These are phyloP conservation scores for Antheraea yamamai DNA, from an alignment of 2,888 invertebrate species.

Conservation along the genomic window DNA sequence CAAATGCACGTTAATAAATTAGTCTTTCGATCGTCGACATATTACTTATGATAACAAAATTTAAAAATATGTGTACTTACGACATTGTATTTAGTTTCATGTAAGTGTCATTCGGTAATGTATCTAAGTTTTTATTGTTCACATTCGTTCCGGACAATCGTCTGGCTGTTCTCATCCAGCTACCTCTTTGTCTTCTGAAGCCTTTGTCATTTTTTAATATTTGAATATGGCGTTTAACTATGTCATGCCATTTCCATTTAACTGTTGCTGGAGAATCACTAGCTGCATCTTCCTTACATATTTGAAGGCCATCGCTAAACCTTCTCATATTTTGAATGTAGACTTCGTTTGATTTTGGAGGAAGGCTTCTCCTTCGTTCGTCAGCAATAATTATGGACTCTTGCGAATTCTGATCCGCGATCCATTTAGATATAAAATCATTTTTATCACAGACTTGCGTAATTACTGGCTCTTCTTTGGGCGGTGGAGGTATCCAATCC, in stretches of 20 bases:
- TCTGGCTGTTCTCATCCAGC: conserved; percentile 75
- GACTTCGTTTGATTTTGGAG: conserved; percentile 77
- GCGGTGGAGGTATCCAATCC: conserved; percentile 79
- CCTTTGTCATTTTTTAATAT: conserved; percentile 75
- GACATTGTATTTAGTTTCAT: conserved; percentile 76
- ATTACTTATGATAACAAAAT: conserved; percentile 7
- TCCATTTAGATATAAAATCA: conserved; percentile 80
- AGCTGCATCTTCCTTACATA: conserved; percentile 79
- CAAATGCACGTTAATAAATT: conserved; percentile 9
- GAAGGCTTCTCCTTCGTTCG: conserved; percentile 75
- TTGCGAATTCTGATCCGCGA: conserved; percentile 77
- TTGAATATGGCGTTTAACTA: conserved; percentile 77
- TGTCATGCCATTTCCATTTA: conserved; percentile 80
- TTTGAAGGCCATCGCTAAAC: conserved; percentile 77
- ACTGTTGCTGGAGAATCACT: conserved; percentile 78
- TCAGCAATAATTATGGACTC: conserved; percentile 71
- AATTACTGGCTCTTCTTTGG: conserved; percentile 78
- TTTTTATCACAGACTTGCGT: conserved; percentile 80
- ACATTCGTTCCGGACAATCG: conserved; percentile 67
- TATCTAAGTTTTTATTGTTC: conserved; percentile 59
- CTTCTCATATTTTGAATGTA: conserved; percentile 77
- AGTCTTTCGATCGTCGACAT: neutral
- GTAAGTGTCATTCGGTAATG: conserved; percentile 65
- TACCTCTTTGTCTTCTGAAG: conserved; percentile 72
- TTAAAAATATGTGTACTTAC: conserved; percentile 57